phyloP scores from a whole-genome alignment of 2,113 vertebrate genomes.

The Albula glossodonta region DNA sequence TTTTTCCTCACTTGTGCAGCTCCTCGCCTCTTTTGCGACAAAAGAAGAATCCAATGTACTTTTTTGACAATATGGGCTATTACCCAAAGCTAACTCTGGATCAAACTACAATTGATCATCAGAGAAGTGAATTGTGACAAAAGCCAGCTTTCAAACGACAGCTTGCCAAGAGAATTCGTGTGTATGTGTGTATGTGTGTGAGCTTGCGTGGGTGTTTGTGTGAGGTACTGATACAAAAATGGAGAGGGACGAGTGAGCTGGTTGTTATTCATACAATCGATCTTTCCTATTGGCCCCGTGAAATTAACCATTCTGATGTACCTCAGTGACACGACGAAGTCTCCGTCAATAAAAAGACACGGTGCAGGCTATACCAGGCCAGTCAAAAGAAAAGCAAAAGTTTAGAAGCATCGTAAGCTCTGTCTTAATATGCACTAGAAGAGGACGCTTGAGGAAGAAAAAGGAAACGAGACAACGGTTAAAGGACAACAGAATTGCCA shows the following conservation, averaged over 20 bases:
- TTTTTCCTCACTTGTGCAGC: too few relatives aligned
- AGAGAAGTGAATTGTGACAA: neutral
- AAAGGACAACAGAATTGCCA: neutral
- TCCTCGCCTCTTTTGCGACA: too few relatives aligned
- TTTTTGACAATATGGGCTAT: neutral
- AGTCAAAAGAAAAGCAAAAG: conserved; percentile 43
- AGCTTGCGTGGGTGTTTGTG: conserved; percentile 36
- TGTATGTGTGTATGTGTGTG: neutral
- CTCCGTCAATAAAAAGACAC: conserved; percentile 61
- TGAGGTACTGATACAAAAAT: conserved; percentile 20
- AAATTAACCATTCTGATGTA: conserved; percentile 53
- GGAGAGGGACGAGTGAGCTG: conserved; percentile 25
- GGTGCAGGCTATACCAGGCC: conserved; percentile 16
- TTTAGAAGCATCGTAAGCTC: conserved; percentile 39
- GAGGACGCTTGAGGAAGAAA: neutral
- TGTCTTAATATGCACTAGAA: neutral
- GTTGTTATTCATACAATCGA: conserved; percentile 45
- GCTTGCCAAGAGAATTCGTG: neutral
- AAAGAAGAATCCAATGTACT: neutral
- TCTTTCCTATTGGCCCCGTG: conserved; percentile 61
- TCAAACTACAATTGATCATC: neutral
- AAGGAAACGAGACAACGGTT: neutral
- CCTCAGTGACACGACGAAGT: conserved; percentile 51
- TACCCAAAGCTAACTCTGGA: neutral
- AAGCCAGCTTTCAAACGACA: neutral